Evolutionary conservation across 1,140 invertebrate genomes (phyloP).

Genomic region (Penaeus japonicus): DNA sequence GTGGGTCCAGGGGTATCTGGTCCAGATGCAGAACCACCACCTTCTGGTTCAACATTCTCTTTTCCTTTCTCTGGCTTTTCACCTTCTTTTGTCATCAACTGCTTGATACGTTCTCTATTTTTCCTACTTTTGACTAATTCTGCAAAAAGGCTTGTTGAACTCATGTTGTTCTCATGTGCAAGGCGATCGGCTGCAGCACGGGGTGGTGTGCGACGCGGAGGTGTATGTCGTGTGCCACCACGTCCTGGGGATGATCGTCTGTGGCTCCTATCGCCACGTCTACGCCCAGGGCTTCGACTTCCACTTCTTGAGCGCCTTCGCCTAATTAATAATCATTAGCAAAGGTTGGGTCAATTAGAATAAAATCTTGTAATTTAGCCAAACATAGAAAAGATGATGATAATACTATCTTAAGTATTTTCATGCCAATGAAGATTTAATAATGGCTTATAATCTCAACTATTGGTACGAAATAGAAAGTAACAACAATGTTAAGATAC

Average conservation of each 20-base stretch:
- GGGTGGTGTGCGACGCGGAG: slow-evolving; percentile 27
- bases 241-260: slow-evolving; percentile 6
- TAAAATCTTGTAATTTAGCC: too few species aligned
- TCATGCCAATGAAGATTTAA: too few species aligned
- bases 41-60: slow-evolving; percentile 68
- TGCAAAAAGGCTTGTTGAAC: slow-evolving; percentile 72
- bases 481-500: too few species aligned
- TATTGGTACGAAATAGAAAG: too few species aligned
- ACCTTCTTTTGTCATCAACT: slow-evolving; percentile 67
- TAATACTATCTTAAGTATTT: not conserved
- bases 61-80: slow-evolving; percentile 68
- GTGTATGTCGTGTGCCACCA: not conserved
- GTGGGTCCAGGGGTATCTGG: slow-evolving; percentile 62
- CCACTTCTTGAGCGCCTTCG: slow-evolving; percentile 42
- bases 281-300: slow-evolving; percentile 30
- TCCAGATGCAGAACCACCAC: slow-evolving; percentile 26
- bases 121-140: slow-evolving; percentile 85
- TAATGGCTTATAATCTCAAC: too few species aligned
- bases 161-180: slow-evolving; percentile 56
- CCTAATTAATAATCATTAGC: not conserved
- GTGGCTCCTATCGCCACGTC: slow-evolving; percentile 16
- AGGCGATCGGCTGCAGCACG: slow-evolving; percentile 25
- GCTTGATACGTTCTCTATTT: slow-evolving; percentile 72
- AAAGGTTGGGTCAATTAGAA: too few species aligned
- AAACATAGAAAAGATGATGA: too few species aligned